Conservation (phyloP, 2,113 vertebrate species). For the Eulacestoma nigropectus region DNA sequence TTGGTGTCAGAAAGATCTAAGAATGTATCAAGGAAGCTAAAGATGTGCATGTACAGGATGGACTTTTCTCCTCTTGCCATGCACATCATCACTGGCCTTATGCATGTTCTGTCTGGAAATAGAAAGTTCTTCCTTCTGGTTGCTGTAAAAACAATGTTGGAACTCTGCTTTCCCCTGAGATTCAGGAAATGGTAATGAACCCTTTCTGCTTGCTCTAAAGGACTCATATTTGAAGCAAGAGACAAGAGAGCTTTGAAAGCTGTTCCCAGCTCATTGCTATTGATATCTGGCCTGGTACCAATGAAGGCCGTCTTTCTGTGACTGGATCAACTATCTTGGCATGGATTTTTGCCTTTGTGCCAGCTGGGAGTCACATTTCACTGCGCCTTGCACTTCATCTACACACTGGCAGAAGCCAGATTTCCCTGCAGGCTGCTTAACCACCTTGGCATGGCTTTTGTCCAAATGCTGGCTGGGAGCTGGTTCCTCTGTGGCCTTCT, state of each 20-base stretch:
- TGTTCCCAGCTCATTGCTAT: neutral
- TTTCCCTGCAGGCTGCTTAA: conserved; percentile 45
- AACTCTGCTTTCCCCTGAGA: neutral
- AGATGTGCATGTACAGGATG: neutral
- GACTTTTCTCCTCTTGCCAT: neutral
- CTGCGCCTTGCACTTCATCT: conserved; percentile 22
- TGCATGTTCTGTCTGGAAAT: neutral
- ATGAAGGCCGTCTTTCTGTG: neutral
- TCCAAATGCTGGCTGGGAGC: conserved; percentile 13
- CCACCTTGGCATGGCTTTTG: conserved; percentile 45
- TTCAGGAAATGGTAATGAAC: neutral
- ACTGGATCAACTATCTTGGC: conserved; percentile 49
- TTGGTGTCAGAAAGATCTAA: neutral
- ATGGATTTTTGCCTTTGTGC: neutral
- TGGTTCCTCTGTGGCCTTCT: conserved; percentile 47
- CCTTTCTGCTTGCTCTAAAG: neutral
- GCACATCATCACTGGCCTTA: neutral
- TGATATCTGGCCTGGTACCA: neutral
- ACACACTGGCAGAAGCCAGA: conserved; percentile 9
- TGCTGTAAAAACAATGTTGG: neutral
- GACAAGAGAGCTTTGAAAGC: neutral
- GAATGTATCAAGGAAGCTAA: neutral
- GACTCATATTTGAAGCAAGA: neutral
- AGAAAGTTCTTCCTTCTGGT: neutral
- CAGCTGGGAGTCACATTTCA: conserved; percentile 33